phyloP scores from a whole-genome alignment of 1,140 invertebrate genomes.

The Drosophila parabipectinata region DNA sequence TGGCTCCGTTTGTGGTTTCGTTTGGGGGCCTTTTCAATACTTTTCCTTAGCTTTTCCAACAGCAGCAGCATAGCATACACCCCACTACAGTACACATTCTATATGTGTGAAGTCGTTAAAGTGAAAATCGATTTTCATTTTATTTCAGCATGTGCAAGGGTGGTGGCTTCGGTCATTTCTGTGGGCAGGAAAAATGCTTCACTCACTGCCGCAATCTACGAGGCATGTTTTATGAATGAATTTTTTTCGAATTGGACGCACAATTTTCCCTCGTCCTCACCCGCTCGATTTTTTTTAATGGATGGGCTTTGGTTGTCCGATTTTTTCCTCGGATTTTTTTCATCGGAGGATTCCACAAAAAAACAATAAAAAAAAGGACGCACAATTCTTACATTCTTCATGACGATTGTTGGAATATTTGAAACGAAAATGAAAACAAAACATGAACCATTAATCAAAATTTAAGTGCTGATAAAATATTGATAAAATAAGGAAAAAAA shows the following conservation, averaged over 20 bases:
- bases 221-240: constrained; percentile 79
- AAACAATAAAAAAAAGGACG: constrained; percentile 31
- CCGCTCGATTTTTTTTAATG: constrained; percentile 49
- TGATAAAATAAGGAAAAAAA: constrained; percentile 40
- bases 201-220: constrained; percentile 70
- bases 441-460: constrained; percentile 69
- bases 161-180: constrained; percentile 32
- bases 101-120: constrained; percentile 80
- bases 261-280: constrained; percentile 50
- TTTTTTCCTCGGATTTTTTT: not conserved
- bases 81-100: constrained; percentile 9
- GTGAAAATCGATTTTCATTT: constrained; percentile 77
- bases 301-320: constrained; percentile 39
- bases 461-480: constrained; percentile 62
- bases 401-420: constrained; percentile 71
- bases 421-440: constrained; percentile 30
- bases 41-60: constrained; percentile 38
- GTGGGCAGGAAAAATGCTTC: constrained; percentile 58
- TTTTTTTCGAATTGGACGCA: constrained; percentile 75
- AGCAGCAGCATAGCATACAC: not conserved
- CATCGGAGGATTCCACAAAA: constrained; percentile 13
- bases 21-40: constrained; percentile 53
- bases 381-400: constrained; percentile 24
- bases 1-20: constrained; percentile 65
- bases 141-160: constrained; percentile 63